These are phyloP conservation scores for Ursus arctos DNA, from an alignment of 2,113 vertebrate species.

Conservation along the genomic window DNA sequence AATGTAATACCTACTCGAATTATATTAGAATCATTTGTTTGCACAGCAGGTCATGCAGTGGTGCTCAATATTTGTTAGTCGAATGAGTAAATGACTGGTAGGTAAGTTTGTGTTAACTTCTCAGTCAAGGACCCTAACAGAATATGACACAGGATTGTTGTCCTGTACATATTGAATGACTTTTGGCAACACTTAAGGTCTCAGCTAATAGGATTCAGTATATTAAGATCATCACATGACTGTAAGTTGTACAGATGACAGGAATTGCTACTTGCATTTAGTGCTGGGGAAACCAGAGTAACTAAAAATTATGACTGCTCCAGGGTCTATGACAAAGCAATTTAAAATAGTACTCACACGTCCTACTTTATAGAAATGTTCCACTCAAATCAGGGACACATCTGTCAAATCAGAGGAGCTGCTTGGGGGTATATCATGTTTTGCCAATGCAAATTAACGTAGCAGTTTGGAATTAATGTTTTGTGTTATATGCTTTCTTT, in stretches of 20 bases:
- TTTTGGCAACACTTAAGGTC: slow-evolving; percentile 23
- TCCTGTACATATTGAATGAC: not conserved
- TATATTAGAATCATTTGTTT: slow-evolving; percentile 52
- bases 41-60: not conserved
- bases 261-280: slow-evolving; percentile 39
- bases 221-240: not conserved
- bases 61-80: slow-evolving; percentile 26
- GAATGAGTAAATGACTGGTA: not conserved
- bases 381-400: slow-evolving; percentile 67
- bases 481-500: slow-evolving; percentile 35
- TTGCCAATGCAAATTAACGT: slow-evolving; percentile 68
- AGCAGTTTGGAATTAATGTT: slow-evolving; percentile 63
- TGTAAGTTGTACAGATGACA: slow-evolving; percentile 56
- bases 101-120: not conserved
- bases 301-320: slow-evolving; percentile 70
- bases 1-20: not conserved
- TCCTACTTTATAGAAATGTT: slow-evolving; percentile 72
- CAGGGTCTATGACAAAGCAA: slow-evolving; percentile 72
- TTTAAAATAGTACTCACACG: slow-evolving; percentile 71
- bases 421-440: slow-evolving; percentile 67
- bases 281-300: slow-evolving; percentile 64
- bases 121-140: not conserved
- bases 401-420: slow-evolving; percentile 72
- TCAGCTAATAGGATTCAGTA: not conserved
- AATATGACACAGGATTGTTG: not conserved